These are phyloP conservation scores for Hirtodrosophila cameraria DNA, from an alignment of 2,888 invertebrate species.

Conservation along the genomic window DNA sequence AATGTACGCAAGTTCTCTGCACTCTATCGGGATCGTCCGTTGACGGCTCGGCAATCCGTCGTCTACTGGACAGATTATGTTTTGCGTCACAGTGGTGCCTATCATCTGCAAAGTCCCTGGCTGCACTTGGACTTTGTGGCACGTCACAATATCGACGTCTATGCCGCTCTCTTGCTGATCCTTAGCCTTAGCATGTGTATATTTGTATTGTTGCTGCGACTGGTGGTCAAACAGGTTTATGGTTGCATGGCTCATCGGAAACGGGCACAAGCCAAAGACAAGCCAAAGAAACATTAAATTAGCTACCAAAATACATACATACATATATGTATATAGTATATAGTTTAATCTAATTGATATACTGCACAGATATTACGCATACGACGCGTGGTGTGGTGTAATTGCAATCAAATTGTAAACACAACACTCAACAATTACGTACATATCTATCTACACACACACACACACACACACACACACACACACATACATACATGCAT, in stretches of 20 bases:
- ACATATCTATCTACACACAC: not conserved
- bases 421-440: not conserved
- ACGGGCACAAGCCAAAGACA: slow-evolving; percentile 3
- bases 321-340: too few relatives aligned
- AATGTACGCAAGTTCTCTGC: slow-evolving; percentile 83
- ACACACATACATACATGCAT: not conserved
- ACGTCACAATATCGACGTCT: slow-evolving; percentile 85
- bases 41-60: slow-evolving; percentile 85
- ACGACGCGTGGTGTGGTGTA: slow-evolving; percentile 12
- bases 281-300: slow-evolving; percentile 34
- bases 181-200: not conserved
- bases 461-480: slow-evolving; percentile 1
- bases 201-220: slow-evolving; percentile 4
- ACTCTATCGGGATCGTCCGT: slow-evolving; percentile 85
- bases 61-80: slow-evolving; percentile 86
- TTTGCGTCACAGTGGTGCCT: slow-evolving; percentile 85
- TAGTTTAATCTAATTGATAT: slow-evolving; percentile 3
- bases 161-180: slow-evolving; percentile 25
- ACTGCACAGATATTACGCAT: slow-evolving; percentile 14
- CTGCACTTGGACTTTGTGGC: slow-evolving; percentile 83
- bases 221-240: not conserved
- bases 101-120: slow-evolving; percentile 85
- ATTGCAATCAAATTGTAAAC: slow-evolving; percentile 5
- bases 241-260: too few relatives aligned
- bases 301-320: not conserved